phyloP scores from a whole-genome alignment of 2,888 invertebrate genomes.

The Rhagonycha fulva region DNA sequence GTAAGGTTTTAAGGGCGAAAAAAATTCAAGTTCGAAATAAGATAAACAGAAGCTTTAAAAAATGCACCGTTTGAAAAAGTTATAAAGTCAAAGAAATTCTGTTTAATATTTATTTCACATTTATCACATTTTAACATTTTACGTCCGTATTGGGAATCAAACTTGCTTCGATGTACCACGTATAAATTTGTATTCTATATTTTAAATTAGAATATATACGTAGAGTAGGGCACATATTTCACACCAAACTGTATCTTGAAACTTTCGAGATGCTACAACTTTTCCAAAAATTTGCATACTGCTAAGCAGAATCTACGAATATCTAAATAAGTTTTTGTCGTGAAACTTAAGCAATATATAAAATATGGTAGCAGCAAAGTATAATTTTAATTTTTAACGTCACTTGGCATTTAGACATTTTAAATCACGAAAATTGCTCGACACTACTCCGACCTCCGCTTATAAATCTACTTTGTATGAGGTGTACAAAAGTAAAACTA shows the following conservation, averaged over 20 bases:
- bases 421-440: conserved; percentile 42
- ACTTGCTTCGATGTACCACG: conserved; percentile 47
- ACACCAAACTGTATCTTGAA: conserved; percentile 51
- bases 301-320: conserved; percentile 46
- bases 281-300: conserved; percentile 52
- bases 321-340: conserved; percentile 33
- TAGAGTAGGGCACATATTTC: conserved; percentile 55
- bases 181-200: conserved; percentile 58
- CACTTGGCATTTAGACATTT: conserved; percentile 31
- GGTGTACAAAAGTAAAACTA: conserved; percentile 39
- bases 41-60: neutral
- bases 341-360: conserved; percentile 32
- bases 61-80: conserved; percentile 12
- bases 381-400: conserved; percentile 32
- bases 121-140: conserved; percentile 57
- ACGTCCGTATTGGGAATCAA: conserved; percentile 53
- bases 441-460: conserved; percentile 38
- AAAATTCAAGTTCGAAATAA: neutral
- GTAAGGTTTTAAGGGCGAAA: conserved; percentile 13
- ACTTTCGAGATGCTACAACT: conserved; percentile 50
- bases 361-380: conserved; percentile 32
- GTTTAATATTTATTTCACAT: conserved; percentile 56
- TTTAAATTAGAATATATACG: conserved; percentile 58
- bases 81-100: conserved; percentile 42
- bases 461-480: conserved; percentile 44